Evolutionary conservation across 2,797 vertebrate genomes (phyloP), one percentile per base, ranked within the genome.

Genomic region (Pagetopsis macropterus): DNA sequence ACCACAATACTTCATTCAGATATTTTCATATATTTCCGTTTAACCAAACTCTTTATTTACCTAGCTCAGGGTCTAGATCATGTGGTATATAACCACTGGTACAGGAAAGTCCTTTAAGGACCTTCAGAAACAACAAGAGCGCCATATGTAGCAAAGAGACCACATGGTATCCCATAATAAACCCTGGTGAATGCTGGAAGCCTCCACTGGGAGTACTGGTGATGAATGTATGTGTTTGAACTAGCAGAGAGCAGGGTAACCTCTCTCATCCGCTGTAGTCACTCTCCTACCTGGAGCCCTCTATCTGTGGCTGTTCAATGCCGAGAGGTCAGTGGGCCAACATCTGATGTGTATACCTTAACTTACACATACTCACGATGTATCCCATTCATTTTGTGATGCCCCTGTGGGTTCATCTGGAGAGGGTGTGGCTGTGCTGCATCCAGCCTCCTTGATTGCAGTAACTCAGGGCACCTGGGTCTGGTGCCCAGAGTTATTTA

Each of bases 191-290:
- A 70, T 65, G 75, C 69, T 56, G 58, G 68, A 61, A 72, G 65
- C 61, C 65, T 78, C 87, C 85, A 66, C 60, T 78, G 89, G 88
- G 89, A 82, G 73, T 61, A 70, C 72, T 44, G 74, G 76, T 91
- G 89, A 93, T 92, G 84, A 90, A 92, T 92, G 91, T 78, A 63
- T 72, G 79, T 68, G 78, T 76, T 70, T 8, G 52, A 59, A 63
- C 75, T 55, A 51, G 81, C 74, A 64, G 82, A 76, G 83, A 89
- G 75, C 81, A 55, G 21, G 41, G 62, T 84, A 86, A 90, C 89
- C 88, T 86, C 83, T 81, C 70, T 66, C 72, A 79, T 86, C 69
- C 45, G 65, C 82, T 16, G 14, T 72, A 84, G 80, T 85, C 85
- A 80, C 74, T 76, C 61, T 49, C 21, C 72, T 77, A 76, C 82